Evolutionary conservation across 2,113 vertebrate genomes (phyloP), one percentile per base, ranked within the genome.

Genomic region (Axis porcinus): DNA sequence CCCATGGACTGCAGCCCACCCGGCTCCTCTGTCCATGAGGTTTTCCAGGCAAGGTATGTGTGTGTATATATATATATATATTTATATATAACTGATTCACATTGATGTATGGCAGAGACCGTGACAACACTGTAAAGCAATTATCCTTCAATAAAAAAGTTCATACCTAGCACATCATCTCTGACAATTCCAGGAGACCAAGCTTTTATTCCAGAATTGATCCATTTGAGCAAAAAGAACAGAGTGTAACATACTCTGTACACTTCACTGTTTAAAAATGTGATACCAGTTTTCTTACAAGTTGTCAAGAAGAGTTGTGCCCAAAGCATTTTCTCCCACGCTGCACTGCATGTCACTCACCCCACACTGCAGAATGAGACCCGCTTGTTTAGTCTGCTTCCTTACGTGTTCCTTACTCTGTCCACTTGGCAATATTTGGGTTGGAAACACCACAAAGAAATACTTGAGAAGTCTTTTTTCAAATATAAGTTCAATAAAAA

Each of bases 381-480:
- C 7, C 1, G 15, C 57, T 79, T 85, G 85, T 90, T 91, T 64
- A 87, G 87, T 95, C 76, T 87, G 67, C 55, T 76, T 76, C 47
- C 43, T 33, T 19, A 1, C 14, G 0, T 81, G 36, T 17, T 81
- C 94, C 67, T 50, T 43, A n/a, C 17, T 25, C 43, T 40, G 90
- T 55, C 83, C 16, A 6, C 52, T 21, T 36, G 58, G 89, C 93
- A 93, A 55, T 91, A 88, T 91, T 95, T 95, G 82, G 76, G 40
- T 94, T 96, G 96, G 97, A 98, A 96, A 74, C 50, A 13, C 86
- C 92, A 91, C 95, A 94, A 91, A 98, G 96, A 70, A 89, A 91
- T 82, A 93, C 67, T 89, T 93, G 52, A 90, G 92, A 89, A 83
- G 55, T 47, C 28, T 78, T 57, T 95, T 47, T 40, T 85, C 55